Base-by-base conservation (phyloP, 2,113 vertebrate genomes). In the Pampusana beccarii region DNA sequence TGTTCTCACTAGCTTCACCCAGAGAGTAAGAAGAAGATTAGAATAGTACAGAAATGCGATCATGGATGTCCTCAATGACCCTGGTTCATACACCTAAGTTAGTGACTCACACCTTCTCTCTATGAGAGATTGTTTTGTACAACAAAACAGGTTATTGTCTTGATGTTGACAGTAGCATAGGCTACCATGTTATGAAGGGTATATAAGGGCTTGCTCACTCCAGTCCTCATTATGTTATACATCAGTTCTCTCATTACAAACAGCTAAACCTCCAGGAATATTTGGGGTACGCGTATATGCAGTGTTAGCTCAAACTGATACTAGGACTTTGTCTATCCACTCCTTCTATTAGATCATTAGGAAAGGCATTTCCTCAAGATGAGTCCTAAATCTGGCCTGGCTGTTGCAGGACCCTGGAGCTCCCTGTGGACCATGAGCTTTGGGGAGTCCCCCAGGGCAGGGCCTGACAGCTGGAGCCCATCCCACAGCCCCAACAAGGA, bases 401-500 rank as follows among this genome's bases (percentile, higher is more conserved):
- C 12, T 1, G 1, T 20, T 78, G 64, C 14, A 66, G 72, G n/a
- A 48, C 5, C 21, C 8, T 3, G 1, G 29, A 29, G 19, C 1
- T 88, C 10, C 28, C 78, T 40, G 6, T 79, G 44, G 20, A 9
- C 18, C 3, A 2, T 29, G 60, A 40, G 29, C 1, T 42, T 15
- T n/a, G 48, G 11, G 16, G 7, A 11, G 19, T 85, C 40, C 1
- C 3, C n/a, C 18, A 62, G 38, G 9, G 25, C 36, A 44, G 26
- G 31, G 5, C 5, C 36, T 64, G 34, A 11, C 57, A 71, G 26
- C 15, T 13, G 1, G 5, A 5, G 10, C 18, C 36, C 23, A 19
- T 54, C 21, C 11, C 25, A 31, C 19, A 4, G 2, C 16, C n/a
- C 33, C 53, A 61, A 18, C 6, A 24, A 57, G 50, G 21, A 65